Base-by-base conservation (phyloP, 2,113 vertebrate species). In the Macrotus californicus region DNA sequence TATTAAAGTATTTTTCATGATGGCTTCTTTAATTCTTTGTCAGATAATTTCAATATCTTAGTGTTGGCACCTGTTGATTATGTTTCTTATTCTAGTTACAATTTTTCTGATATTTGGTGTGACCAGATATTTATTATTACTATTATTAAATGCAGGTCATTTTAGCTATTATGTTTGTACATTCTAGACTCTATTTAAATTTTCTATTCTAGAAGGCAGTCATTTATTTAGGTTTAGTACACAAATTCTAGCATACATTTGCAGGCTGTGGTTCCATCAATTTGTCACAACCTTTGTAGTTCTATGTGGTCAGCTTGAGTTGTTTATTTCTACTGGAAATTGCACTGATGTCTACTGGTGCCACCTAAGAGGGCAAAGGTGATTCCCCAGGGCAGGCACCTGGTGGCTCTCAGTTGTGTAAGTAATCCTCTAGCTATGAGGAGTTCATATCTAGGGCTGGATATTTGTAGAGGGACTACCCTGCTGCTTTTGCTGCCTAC, bases 381-480 rank as follows among this genome's bases (percentile, higher is more conserved):
- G 3, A 41, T 61, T 67, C 19, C 15, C 16, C 0, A 34, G 22
- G 9, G 0, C 11, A 84, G 19, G 16, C 2, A 3, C 10, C 2
- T 56, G 5, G 6, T 79, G 7, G 7, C 4, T 91, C 10, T 64
- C 41, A 8, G 16, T 10, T 1, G 6, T 1, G 2, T 6, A 77
- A n/a, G 0, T 11, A 2, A 1, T 41, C 79, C 50, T 59, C 16
- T 36, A 48, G 36, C 24, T 61, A 9, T 10, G 6, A 9, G 36
- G 48, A 80, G 5, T 56, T 52, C 16, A 48, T 2, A 73, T 80
- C 43, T 21, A 46, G 7, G 22, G 12, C 19, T 41, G 16, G 1
- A 19, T 54, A 54, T 26, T 93, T 43, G 3, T 12, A 8, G 3
- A 48, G 5, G 15, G 10, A 7, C 10, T 36, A 6, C 12, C 5